Evolutionary conservation across 2,888 invertebrate species (phyloP), one percentile per base, ranked within the genome.

Genomic region (Atethmia centrago): DNA sequence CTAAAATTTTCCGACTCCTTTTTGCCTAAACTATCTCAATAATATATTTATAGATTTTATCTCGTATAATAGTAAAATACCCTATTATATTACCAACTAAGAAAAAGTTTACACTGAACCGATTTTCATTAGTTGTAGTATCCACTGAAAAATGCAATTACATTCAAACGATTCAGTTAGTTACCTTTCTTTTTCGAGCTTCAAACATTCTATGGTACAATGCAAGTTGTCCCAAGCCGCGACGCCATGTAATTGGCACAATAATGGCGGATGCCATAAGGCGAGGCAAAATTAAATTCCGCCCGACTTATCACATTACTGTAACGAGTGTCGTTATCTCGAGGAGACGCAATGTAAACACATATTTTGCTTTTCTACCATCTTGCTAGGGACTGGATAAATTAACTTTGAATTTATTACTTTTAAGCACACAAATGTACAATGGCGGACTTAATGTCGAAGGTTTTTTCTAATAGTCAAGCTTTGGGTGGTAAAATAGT

Each of bases 231-330:
- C 64, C 42, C 64, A 49, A 47, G 25, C 42, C 55, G 49, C 45
- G n/a, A 25, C 25, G 51, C 67, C 49, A 55, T 67, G 73, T 78
- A 85, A 83, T 79, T 80, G 78, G 72, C 53, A 58, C 63, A 72
- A 77, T 79, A 71, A 82, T 78, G 79, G 61, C 65, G 76, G 42
- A 72, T 61, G 71, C 74, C 74, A 77, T 70, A 70, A 77, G 82
- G 68, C 74, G 72, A 58, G 69, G 64, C 80, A 55, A 74, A 80
- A 83, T 82, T 83, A 74, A 83, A 80, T 83, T 82, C 77, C 59
- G 25, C 55, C 61, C 66, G 80, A 67, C 77, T 82, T 79, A 62
- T 77, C 42, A 49, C 77, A 56, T 82, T 73, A 63, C 59, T 40
- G 42, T 61, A 68, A 74, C 55, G 62, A 53, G 59, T 55, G 51